A percentile compares a stretch with the other conserved stretches of the same genome.
These are phyloP conservation scores for Potamilus streckersoni DNA, from an alignment of 1,140 invertebrate species.

Conservation along the genomic window DNA sequence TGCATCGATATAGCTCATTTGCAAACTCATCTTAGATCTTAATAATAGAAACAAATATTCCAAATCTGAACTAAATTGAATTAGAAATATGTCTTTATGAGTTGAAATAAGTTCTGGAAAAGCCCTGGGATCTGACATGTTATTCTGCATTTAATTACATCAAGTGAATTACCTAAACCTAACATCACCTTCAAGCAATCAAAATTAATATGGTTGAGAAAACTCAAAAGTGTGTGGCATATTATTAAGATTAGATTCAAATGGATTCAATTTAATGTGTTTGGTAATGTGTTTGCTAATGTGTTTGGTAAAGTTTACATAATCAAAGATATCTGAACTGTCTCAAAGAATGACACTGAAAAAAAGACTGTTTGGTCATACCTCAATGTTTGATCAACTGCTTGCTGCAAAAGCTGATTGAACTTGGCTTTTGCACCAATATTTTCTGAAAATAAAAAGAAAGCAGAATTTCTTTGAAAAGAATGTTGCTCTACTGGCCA, in stretches of 20 bases:
- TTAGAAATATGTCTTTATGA: no score
- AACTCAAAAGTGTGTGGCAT: background rate
- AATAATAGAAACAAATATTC: no score
- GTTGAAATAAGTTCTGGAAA: no score
- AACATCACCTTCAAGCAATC: background rate
- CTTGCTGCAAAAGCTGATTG: constrained; percentile 55
- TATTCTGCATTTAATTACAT: no score
- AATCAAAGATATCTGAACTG: no score
- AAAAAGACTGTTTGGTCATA: constrained; percentile 28
- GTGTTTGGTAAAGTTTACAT: background rate
- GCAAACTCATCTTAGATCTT: no score
- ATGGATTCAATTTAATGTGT: background rate
- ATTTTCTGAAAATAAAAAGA: constrained; percentile 29
- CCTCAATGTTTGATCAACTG: constrained; percentile 54
- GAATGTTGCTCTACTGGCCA: no score
- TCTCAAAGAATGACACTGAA: no score
- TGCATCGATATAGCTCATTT: no score
- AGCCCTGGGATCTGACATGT: no score
- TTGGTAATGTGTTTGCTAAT: constrained; percentile 1
- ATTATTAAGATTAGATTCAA: background rate
- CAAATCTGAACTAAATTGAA: no score
- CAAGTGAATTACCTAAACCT: no score
- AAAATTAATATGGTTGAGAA: background rate
- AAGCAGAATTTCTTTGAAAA: background rate
- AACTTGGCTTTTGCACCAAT: constrained; percentile 41